Evolutionary conservation across 2,113 vertebrate species (phyloP).

Genomic region (Chelonoidis abingdonii): DNA sequence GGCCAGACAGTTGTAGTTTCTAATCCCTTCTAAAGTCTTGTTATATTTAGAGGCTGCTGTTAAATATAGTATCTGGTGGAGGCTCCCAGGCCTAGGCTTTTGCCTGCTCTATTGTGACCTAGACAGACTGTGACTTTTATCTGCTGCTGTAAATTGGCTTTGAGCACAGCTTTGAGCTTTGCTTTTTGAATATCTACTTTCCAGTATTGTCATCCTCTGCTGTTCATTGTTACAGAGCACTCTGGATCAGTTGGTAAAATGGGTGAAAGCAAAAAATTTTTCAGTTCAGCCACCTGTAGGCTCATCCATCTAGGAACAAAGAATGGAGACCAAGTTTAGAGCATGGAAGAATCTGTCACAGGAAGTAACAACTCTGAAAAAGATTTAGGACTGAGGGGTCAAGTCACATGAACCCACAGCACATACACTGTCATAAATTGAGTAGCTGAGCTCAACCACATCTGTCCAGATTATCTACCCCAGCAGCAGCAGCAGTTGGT

Average conservation of each 20-base stretch:
- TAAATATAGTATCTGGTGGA: background rate
- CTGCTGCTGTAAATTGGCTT: fast-evolving
- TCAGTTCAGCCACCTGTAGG: background rate
- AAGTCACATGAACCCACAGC: background rate
- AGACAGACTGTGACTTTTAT: background rate
- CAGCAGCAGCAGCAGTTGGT: background rate
- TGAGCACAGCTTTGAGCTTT: fast-evolving
- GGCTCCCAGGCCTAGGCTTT: background rate
- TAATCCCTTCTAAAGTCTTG: background rate
- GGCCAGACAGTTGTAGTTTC: background rate
- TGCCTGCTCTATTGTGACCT: background rate
- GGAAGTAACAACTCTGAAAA: background rate
- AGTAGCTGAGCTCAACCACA: background rate
- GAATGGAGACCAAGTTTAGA: background rate
- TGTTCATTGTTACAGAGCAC: background rate
- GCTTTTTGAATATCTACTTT: background rate
- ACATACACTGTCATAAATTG: background rate
- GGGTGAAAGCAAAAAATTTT: background rate
- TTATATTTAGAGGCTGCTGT: background rate
- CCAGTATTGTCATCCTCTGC: background rate
- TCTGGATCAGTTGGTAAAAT: background rate
- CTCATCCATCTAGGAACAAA: background rate
- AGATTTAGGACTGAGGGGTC: background rate
- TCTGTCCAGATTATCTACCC: background rate
- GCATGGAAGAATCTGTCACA: background rate